phyloP scores from a whole-genome alignment of 2,888 invertebrate genomes.

The Drosophila macrothrix region DNA sequence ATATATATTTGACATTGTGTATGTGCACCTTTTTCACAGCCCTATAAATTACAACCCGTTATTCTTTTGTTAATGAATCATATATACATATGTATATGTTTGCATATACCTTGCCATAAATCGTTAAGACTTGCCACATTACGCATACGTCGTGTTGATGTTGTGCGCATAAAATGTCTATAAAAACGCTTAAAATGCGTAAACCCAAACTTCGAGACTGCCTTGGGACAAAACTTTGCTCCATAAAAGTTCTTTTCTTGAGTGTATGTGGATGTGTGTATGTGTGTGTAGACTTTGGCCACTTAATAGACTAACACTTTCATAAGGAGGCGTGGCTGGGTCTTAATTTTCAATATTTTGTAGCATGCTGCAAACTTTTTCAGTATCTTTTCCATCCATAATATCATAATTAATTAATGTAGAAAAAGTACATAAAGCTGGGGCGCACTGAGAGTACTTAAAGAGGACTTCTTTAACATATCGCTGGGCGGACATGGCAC shows the following conservation, averaged over 20 bases:
- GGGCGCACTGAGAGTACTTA: constrained; percentile 15
- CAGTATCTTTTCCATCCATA: constrained; percentile 57
- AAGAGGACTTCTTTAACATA: constrained; percentile 48
- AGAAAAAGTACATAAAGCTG: constrained; percentile 13
- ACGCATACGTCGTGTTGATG: constrained; percentile 61
- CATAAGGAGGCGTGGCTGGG: constrained; percentile 30
- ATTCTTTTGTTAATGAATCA: constrained; percentile 15
- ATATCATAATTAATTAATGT: constrained; percentile 73
- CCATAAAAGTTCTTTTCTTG: constrained; percentile 56
- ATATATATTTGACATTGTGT: neutral
- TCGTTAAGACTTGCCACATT: constrained; percentile 69
- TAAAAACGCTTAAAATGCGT: constrained; percentile 71
- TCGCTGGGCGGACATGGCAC: constrained; percentile 29
- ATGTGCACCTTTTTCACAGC: neutral
- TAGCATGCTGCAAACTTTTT: constrained; percentile 51
- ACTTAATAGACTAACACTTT: constrained; percentile 57
- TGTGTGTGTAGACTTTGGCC: constrained; percentile 22
- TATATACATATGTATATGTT: constrained; percentile 17
- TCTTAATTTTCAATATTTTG: constrained; percentile 75
- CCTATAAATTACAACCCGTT: constrained; percentile 5
- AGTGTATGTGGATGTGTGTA: constrained; percentile 16
- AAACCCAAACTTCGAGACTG: constrained; percentile 48
- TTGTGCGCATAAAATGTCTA: constrained; percentile 68
- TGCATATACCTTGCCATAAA: constrained; percentile 56
- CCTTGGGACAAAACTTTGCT: constrained; percentile 56